A percentile compares a stretch with the other conserved stretches of the same genome.
Conservation (phyloP, 2,888 invertebrate genomes). For the Petrolisthes manimaculis region DNA sequence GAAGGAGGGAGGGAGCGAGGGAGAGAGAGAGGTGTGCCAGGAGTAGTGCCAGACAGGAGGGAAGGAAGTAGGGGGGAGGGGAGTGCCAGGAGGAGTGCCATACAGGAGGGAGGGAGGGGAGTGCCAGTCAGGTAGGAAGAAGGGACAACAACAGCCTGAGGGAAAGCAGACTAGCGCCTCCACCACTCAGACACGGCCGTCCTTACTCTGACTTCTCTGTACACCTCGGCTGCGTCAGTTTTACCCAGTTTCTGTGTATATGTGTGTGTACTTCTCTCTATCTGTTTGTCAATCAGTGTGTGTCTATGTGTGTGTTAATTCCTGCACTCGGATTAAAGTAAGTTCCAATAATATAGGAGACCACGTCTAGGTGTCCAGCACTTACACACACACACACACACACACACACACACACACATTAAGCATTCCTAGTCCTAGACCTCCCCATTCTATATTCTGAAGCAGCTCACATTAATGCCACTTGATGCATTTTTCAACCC, state of each 20-base stretch:
- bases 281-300: no score
- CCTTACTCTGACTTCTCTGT: not conserved
- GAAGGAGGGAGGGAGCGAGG: conserved; percentile 17
- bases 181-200: conserved; percentile 4
- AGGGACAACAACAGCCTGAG: conserved; percentile 25
- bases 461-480: no score
- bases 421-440: not conserved
- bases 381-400: conserved; percentile 28
- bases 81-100: conserved; percentile 14
- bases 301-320: not conserved
- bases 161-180: not conserved
- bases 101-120: conserved; percentile 37
- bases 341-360: not conserved
- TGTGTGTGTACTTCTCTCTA: not conserved
- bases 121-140: no score
- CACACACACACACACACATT: conserved; percentile 14
- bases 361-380: no score
- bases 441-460: no score
- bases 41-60: not conserved
- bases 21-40: conserved; percentile 1
- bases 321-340: not conserved
- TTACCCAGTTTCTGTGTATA: not conserved
- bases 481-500: no score
- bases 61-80: not conserved
- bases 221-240: not conserved